These are phyloP conservation scores for Himalopsyche japonica DNA, from an alignment of 2,888 invertebrate species.

Conservation along the genomic window DNA sequence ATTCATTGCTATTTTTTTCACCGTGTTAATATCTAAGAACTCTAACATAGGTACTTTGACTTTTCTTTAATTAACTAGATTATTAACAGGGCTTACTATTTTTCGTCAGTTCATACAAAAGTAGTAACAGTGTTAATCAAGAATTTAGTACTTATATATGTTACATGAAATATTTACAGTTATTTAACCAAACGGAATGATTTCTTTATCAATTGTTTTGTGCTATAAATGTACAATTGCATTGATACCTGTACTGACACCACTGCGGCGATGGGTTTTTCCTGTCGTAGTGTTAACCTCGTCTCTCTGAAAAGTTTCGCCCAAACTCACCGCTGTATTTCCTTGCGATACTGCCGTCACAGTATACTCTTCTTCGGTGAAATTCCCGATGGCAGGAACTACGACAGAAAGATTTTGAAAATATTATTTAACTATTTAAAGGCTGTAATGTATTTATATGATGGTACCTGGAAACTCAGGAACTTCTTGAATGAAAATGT, in stretches of 20 bases:
- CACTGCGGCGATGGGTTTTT: slow-evolving; percentile 48
- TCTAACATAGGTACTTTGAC: no score
- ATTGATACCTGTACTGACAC: background rate
- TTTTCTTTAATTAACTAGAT: no score
- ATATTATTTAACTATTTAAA: background rate
- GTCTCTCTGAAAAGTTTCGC: slow-evolving; percentile 61
- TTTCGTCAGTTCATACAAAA: no score
- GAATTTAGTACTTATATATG: no score
- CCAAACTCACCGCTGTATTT: slow-evolving; percentile 2
- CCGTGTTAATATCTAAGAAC: no score
- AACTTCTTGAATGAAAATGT: no score
- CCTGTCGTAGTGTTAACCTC: slow-evolving; percentile 63
- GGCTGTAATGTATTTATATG: no score
- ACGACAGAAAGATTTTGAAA: slow-evolving; percentile 39
- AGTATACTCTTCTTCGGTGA: slow-evolving; percentile 61
- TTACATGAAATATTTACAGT: no score
- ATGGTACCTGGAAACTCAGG: no score
- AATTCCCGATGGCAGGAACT: slow-evolving; percentile 65
- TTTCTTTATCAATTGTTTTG: background rate
- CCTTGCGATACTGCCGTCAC: background rate
- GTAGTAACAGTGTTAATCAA: no score
- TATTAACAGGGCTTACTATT: no score
- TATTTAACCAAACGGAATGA: background rate
- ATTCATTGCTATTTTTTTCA: no score
- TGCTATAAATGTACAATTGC: background rate